A percentile compares a stretch with the other conserved stretches of the same genome.
Conservation (phyloP, 1,140 invertebrate genomes). For the Hypothenemus hampei region DNA sequence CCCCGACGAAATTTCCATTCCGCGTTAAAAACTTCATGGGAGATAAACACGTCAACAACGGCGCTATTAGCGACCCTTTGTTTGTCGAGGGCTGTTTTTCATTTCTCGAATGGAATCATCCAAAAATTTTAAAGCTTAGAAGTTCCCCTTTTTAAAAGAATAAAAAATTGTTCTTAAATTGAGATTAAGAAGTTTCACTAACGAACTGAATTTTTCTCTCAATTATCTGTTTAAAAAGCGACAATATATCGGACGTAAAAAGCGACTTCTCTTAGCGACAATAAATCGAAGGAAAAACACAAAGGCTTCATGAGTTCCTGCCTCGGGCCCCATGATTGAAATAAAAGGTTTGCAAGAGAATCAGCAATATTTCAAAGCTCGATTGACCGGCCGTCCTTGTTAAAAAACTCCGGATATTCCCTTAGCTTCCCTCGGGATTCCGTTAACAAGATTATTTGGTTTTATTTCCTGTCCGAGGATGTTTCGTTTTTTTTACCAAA, state of each 20-base stretch:
- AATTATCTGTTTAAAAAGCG: background rate
- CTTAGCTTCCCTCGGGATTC: slow-evolving; percentile 8
- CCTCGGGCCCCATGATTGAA: slow-evolving; percentile 17
- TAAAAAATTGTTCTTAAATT: background rate
- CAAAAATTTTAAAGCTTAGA: too few species aligned
- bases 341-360: slow-evolving; percentile 19
- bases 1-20: background rate
- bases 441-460: slow-evolving; percentile 24
- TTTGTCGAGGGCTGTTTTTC: background rate
- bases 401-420: slow-evolving; percentile 22
- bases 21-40: background rate
- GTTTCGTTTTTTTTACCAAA: slow-evolving; percentile 2
- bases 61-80: background rate
- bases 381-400: slow-evolving; percentile 19
- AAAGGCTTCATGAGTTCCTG: slow-evolving; percentile 5
- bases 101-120: background rate
- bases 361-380: slow-evolving; percentile 20
- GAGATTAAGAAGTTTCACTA: too few species aligned
- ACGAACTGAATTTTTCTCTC: too few species aligned
- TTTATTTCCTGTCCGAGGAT: slow-evolving; percentile 17
- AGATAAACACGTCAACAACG: slow-evolving; percentile 5
- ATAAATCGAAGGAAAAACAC: slow-evolving; percentile 13
- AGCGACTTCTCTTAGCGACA: background rate
- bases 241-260: background rate
- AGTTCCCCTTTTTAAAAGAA: background rate